Evolutionary conservation across 2,797 vertebrate genomes (phyloP).

Genomic region (Anabacerthia variegaticeps): DNA sequence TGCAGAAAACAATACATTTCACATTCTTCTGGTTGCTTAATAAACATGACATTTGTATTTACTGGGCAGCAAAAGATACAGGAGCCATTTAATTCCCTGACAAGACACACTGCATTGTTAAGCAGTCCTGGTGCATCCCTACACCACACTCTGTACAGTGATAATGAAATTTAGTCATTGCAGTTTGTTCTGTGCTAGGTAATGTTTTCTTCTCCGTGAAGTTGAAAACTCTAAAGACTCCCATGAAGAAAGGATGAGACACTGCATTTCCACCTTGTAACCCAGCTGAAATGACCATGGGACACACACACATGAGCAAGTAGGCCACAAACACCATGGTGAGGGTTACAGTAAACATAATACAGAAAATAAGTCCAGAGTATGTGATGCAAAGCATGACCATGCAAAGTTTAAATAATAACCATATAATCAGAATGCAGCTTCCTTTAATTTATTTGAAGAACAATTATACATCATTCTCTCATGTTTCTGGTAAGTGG

Average conservation of each 20-base stretch:
- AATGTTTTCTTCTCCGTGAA: not conserved
- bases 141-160: not conserved
- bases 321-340: not conserved
- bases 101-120: not conserved
- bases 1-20: not conserved
- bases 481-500: not conserved
- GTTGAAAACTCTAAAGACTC: not conserved
- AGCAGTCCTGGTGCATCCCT: not conserved
- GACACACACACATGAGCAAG: not conserved
- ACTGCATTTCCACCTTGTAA: not conserved
- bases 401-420: not conserved
- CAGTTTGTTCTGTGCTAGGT: not conserved
- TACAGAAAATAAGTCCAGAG: not conserved
- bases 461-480: not conserved
- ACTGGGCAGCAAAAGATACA: not conserved
- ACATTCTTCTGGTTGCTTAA: not conserved
- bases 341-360: not conserved
- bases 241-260: not conserved
- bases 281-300: too few species aligned
- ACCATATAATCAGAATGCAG: not conserved
- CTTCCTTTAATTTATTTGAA: not conserved
- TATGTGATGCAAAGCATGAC: not conserved
- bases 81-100: not conserved
- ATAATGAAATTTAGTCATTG: not conserved
- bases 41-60: not conserved